phyloP scores from a whole-genome alignment of 2,113 vertebrate species.

The Oreochromis tanganicae region DNA sequence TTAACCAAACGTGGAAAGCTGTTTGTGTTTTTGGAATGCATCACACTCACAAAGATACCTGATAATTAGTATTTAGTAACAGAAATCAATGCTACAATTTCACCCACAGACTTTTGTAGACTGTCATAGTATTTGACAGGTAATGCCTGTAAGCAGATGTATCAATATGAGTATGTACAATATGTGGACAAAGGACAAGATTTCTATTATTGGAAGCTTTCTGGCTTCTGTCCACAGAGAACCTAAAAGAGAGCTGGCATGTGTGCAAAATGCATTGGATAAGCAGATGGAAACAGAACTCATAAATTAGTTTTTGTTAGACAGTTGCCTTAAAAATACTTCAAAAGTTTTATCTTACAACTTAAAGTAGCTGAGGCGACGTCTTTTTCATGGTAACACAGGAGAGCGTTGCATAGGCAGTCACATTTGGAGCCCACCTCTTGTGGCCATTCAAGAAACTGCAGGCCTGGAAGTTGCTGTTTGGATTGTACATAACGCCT shows the following conservation, averaged over 20 bases:
- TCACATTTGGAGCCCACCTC: background rate
- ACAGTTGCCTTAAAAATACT: background rate
- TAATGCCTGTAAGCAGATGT: background rate
- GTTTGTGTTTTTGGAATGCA: background rate
- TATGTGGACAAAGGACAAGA: accelerated
- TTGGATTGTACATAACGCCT: background rate
- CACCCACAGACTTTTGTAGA: accelerated
- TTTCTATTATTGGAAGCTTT: background rate
- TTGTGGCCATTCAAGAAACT: background rate
- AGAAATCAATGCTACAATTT: background rate
- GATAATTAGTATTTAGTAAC: background rate
- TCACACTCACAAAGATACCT: background rate
- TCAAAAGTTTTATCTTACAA: background rate
- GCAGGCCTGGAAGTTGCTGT: background rate
- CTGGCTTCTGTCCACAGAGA: background rate
- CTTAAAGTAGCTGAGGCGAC: background rate
- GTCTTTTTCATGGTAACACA: background rate
- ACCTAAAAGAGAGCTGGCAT: background rate
- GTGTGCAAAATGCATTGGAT: background rate
- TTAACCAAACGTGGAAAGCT: background rate
- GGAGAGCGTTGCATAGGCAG: accelerated
- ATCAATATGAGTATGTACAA: background rate
- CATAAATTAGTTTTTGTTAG: background rate
- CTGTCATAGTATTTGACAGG: background rate
- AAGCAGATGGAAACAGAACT: background rate